Base-by-base conservation (phyloP, 2,113 vertebrate species). In the Rana temporaria region DNA sequence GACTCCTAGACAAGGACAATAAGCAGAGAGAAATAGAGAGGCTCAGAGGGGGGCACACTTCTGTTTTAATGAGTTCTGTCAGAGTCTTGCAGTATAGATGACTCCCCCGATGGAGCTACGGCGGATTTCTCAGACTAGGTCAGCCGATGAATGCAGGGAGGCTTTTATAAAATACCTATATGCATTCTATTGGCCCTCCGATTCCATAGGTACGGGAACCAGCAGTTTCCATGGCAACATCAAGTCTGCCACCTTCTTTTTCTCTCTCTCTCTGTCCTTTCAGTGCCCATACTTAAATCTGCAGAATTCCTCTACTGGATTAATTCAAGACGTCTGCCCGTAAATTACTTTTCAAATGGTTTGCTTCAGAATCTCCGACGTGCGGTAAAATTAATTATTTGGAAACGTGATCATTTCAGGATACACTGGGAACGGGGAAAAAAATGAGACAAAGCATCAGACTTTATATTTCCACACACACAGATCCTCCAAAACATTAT, bases 151-250 rank as follows among this genome's bases (percentile, higher is more conserved):
- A 65, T 63, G 63, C 48, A 78, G 8, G 22, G 9, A 48, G 6
- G 18, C 3, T 0, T 19, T 6, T 67, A 78, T n/a, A n/a, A 66
- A 7, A 52, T 52, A 38, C 67, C 2, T 53, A 73, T 56, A 26
- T 71, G 60, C 59, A 65, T 7, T 73, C 52, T 78, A 82, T 82
- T 82, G 67, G 48, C 74, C 85, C 70, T 69, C 79, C 79, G 56
- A 15, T 32, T 26, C 70, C 75, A 84, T 79, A 81, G 53, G 83
- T 63, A 22, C 73, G 72, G 38, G 14, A 84, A 42, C 84, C 73
- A 84, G 56, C 18, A 18, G 89, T 90, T 90, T 81, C 82, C 86
- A 89, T 86, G 85, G 84, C 1, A 67, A 87, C 48, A 77, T 38
- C 22, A 12, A 65, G 24, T 52, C 56, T 69, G 74, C 72, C 26